These are phyloP conservation scores for Archaeoteleia sp. DNA, from an alignment of 2,888 invertebrate genomes.

Conservation along the genomic window DNA sequence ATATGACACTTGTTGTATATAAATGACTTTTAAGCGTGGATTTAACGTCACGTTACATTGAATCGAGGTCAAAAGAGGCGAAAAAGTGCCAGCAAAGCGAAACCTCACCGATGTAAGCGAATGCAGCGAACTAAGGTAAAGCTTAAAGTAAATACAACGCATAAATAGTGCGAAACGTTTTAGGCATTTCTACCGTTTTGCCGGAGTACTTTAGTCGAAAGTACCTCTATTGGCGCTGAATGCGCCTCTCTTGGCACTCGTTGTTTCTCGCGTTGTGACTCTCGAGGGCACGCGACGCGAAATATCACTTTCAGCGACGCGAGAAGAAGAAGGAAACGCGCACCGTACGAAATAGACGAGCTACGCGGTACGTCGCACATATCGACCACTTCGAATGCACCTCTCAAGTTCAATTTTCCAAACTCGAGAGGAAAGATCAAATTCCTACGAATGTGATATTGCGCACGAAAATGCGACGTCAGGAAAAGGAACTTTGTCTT, in stretches of 20 bases:
- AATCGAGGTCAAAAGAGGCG: constrained; percentile 20
- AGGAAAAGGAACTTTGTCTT: constrained; percentile 26
- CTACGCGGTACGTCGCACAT: constrained; percentile 7
- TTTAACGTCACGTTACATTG: constrained; percentile 4
- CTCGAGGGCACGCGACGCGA: constrained; percentile 57
- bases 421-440: constrained; percentile 31
- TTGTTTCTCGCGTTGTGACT: constrained; percentile 63
- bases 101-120: constrained; percentile 35
- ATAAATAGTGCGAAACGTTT: constrained; percentile 65
- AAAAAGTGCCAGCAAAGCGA: constrained; percentile 23
- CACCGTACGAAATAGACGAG: constrained; percentile 24
- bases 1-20: no score
- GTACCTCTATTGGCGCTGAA: constrained; percentile 55
- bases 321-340: constrained; percentile 27
- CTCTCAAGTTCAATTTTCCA: constrained; percentile 28
- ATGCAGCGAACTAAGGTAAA: constrained; percentile 22
- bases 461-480: constrained; percentile 3
- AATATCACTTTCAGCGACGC: constrained; percentile 49
- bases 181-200: constrained; percentile 62
- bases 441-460: constrained; percentile 34
- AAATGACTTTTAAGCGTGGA: background rate
- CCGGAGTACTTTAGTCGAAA: constrained; percentile 56
- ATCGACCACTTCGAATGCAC: constrained; percentile 27
- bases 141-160: constrained; percentile 49
- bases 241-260: constrained; percentile 61